These are phyloP conservation scores for Xestia xanthographa DNA, from an alignment of 2,888 invertebrate genomes.

Conservation along the genomic window DNA sequence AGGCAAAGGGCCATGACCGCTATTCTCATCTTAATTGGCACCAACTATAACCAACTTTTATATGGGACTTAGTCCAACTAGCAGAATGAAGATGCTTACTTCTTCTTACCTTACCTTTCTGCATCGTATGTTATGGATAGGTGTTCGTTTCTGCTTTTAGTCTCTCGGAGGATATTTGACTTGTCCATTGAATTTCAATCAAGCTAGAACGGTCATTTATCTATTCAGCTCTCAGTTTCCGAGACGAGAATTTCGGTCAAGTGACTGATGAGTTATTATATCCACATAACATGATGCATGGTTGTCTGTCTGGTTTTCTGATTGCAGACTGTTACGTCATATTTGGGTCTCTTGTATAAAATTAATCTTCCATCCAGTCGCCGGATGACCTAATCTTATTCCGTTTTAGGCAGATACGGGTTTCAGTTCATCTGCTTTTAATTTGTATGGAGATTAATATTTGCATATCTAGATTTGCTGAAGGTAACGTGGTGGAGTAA, in stretches of 20 bases:
- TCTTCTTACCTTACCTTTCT: neutral
- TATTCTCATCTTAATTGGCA: no score
- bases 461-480: neutral
- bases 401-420: slow-evolving; percentile 38
- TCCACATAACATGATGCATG: slow-evolving; percentile 15
- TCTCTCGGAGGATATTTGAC: neutral
- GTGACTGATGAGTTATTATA: slow-evolving; percentile 6
- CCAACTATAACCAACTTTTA: neutral
- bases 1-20: no score
- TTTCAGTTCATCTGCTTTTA: slow-evolving; percentile 40
- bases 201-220: neutral
- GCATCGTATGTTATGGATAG: no score
- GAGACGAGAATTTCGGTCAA: slow-evolving; percentile 14
- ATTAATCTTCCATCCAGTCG: slow-evolving; percentile 47
- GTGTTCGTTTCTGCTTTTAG: neutral
- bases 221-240: neutral
- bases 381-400: slow-evolving; percentile 59
- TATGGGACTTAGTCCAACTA: neutral
- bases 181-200: neutral
- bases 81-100: neutral
- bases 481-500: neutral
- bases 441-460: slow-evolving; percentile 30
- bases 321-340: slow-evolving; percentile 50
- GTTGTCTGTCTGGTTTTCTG: slow-evolving; percentile 21
- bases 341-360: slow-evolving; percentile 39